Percentiles rank a stretch among this genome's conserved stretches.
These are phyloP conservation scores for Mastomys coucha DNA, from an alignment of 2,113 vertebrate species.

Conservation along the genomic window DNA sequence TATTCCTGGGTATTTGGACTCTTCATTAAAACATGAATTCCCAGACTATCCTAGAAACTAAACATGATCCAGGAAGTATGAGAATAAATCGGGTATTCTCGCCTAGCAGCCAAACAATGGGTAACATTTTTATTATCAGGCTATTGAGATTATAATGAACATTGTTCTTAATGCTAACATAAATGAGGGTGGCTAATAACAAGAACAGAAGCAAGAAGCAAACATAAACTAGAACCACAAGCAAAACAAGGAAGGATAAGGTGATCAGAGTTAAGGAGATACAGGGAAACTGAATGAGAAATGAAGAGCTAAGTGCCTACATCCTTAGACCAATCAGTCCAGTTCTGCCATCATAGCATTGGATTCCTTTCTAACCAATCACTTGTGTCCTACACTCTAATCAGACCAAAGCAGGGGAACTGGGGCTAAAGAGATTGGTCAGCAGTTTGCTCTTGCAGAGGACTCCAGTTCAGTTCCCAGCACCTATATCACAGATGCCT, in stretches of 20 bases:
- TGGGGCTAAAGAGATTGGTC: too few species aligned
- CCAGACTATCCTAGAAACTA: slow-evolving; percentile 13
- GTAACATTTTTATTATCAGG: slow-evolving; percentile 56
- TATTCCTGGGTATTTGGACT: slow-evolving; percentile 7
- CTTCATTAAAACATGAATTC: slow-evolving; percentile 68
- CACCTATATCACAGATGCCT: neutral
- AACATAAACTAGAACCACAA: slow-evolving; percentile 59
- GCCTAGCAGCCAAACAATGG: neutral
- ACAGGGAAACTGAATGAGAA: neutral
- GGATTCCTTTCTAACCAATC: neutral
- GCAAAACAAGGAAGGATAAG: neutral
- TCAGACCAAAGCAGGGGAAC: neutral
- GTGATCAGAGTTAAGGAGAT: neutral
- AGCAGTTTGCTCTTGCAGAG: neutral
- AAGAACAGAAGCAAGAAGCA: slow-evolving; percentile 58
- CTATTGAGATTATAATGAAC: slow-evolving; percentile 43
- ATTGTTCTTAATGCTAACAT: slow-evolving; percentile 58
- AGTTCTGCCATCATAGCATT: neutral
- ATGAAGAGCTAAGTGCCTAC: neutral
- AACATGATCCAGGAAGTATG: neutral
- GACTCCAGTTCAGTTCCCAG: neutral
- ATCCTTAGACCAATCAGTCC: neutral
- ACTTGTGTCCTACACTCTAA: neutral
- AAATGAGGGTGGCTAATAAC: slow-evolving; percentile 43
- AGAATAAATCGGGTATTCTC: slow-evolving; percentile 47